A percentile compares a stretch with the other conserved stretches of the same genome.
Evolutionary conservation across 2,888 invertebrate genomes (phyloP).

Genomic region (Meloe dianella): DNA sequence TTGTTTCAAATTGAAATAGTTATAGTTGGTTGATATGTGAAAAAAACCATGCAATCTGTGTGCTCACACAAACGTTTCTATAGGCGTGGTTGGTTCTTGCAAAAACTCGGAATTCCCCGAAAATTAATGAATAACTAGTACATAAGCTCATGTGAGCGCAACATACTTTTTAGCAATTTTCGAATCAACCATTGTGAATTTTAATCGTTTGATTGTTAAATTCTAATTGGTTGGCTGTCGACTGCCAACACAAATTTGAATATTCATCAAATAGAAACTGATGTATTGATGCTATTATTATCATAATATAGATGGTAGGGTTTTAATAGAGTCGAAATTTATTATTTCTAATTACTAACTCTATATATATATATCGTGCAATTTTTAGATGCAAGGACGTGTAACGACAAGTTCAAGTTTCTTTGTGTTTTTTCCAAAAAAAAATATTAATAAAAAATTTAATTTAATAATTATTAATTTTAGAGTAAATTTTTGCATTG

Average conservation of each 20-base stretch:
- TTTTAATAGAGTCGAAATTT: conserved; percentile 35
- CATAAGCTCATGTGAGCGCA: background rate
- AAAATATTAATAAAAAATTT: too few species aligned
- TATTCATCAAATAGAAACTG: background rate
- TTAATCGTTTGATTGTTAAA: background rate
- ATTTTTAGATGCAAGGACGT: conserved; percentile 34
- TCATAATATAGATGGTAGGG: conserved; percentile 29
- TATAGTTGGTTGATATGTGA: background rate
- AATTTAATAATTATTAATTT: background rate
- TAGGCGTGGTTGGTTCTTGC: background rate
- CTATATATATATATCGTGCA: conserved; percentile 26
- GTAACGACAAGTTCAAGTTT: conserved; percentile 29
- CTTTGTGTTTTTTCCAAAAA: conserved; percentile 3
- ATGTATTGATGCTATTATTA: background rate
- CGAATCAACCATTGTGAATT: background rate
- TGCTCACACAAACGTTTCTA: background rate
- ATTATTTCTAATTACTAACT: conserved; percentile 35
- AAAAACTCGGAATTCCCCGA: background rate
- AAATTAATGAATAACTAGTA: background rate
- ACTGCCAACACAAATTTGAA: background rate
- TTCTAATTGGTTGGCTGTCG: too few species aligned
- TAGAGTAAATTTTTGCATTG: background rate
- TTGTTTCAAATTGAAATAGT: background rate
- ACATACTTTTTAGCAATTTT: background rate
- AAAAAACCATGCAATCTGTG: background rate